Conservation (phyloP, 2,888 invertebrate species). For the Amphipyra tragopoginis region DNA sequence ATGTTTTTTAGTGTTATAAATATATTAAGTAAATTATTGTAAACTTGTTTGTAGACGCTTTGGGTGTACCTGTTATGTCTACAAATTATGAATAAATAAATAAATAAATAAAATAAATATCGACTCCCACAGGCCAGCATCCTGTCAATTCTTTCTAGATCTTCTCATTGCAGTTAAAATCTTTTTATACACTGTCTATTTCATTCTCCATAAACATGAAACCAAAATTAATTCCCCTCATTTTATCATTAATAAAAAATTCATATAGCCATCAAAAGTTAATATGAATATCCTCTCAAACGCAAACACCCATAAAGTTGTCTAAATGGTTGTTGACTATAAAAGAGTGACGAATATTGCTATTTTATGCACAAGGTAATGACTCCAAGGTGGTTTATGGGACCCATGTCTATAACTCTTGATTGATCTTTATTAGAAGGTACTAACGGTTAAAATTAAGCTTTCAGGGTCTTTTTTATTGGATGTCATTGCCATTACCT, state of each 20-base stretch:
- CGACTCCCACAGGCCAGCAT: too few species aligned
- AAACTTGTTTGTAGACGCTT: too few species aligned
- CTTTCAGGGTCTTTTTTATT: slow-evolving; percentile 45
- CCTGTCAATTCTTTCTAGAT: too few species aligned
- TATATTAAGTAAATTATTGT: too few species aligned
- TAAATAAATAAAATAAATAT: too few species aligned
- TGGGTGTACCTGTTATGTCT: too few species aligned
- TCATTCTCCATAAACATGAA: slow-evolving; percentile 15
- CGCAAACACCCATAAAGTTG: slow-evolving; percentile 60
- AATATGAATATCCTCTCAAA: slow-evolving; percentile 61
- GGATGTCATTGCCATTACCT: slow-evolving; percentile 35
- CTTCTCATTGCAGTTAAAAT: background rate
- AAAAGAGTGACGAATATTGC: slow-evolving; percentile 68
- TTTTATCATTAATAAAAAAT: slow-evolving; percentile 59
- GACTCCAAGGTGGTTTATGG: slow-evolving; percentile 68
- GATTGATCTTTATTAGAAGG: slow-evolving; percentile 48
- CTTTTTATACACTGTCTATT: background rate
- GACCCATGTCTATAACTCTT: slow-evolving; percentile 41
- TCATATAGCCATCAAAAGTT: slow-evolving; percentile 60
- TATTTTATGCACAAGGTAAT: slow-evolving; percentile 65
- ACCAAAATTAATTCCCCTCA: slow-evolving; percentile 32
- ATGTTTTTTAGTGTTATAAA: too few species aligned
- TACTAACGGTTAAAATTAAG: slow-evolving; percentile 28
- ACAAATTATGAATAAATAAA: too few species aligned
- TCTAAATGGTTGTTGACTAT: slow-evolving; percentile 69